Conservation (phyloP, 1,140 invertebrate genomes). For the Ooceraea biroi region DNA sequence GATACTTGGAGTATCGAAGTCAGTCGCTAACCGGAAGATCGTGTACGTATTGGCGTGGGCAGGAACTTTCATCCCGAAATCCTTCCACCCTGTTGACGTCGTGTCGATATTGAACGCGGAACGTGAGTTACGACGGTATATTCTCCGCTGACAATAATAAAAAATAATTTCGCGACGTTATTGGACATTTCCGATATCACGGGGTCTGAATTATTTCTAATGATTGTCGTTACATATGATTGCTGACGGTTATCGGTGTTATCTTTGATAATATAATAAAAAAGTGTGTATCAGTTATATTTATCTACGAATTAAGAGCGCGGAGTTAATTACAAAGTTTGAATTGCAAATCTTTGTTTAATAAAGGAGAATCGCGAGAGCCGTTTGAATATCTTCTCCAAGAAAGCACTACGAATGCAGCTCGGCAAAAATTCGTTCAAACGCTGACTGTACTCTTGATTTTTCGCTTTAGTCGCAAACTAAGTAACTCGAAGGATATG, state of each 20-base stretch:
- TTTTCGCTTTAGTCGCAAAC: conserved; percentile 10
- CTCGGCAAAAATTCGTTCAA: conserved; percentile 13
- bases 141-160: neutral
- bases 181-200: neutral
- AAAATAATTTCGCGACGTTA: conserved; percentile 10
- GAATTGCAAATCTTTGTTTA: conserved; percentile 38
- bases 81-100: conserved; percentile 5
- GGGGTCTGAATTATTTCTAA: neutral
- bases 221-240: neutral
- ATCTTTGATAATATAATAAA: neutral
- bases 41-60: conserved; percentile 39
- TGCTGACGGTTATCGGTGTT: neutral
- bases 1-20: conserved; percentile 62
- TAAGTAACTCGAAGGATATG: neutral
- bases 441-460: conserved; percentile 4
- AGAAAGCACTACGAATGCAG: conserved; percentile 17
- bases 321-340: conserved; percentile 37
- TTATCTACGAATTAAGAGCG: neutral
- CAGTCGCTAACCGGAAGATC: conserved; percentile 14
- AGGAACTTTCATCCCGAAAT: conserved; percentile 37
- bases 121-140: conserved; percentile 22
- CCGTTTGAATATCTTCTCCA: conserved; percentile 51
- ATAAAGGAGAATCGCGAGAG: conserved; percentile 33
- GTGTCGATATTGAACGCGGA: conserved; percentile 34
- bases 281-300: neutral